phyloP scores from a whole-genome alignment of 2,888 invertebrate genomes.

The Nephrotoma guestfalica region DNA sequence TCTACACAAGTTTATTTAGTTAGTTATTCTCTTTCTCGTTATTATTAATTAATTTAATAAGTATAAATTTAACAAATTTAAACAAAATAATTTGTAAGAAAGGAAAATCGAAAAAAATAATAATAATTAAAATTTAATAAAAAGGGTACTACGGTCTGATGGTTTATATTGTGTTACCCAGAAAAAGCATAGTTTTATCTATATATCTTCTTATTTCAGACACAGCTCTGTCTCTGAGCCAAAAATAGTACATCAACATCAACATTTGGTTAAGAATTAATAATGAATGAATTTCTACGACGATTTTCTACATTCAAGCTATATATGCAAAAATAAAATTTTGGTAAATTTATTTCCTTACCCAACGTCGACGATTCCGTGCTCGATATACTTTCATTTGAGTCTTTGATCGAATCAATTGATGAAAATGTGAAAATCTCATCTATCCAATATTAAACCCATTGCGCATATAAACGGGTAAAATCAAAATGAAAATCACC shows the following conservation, averaged over 20 bases:
- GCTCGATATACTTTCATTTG: slow-evolving; percentile 8
- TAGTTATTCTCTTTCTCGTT: slow-evolving; percentile 14
- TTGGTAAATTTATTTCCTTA: slow-evolving; percentile 5
- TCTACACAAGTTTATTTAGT: slow-evolving; percentile 34
- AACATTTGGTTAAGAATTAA: not conserved
- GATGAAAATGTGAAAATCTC: not conserved
- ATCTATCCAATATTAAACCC: not conserved
- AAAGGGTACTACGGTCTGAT: not conserved
- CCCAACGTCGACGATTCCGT: slow-evolving; percentile 10
- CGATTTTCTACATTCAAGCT: not conserved
- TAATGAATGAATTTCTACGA: not conserved
- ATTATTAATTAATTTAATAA: not conserved
- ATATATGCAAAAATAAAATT: not conserved
- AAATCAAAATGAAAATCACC: not conserved
- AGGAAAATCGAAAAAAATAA: not conserved
- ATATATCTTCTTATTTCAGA: not conserved
- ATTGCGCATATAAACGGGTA: not conserved
- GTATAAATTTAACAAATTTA: slow-evolving; percentile 4
- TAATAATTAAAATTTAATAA: not conserved
- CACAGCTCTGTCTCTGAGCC: not conserved
- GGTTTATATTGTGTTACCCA: not conserved
- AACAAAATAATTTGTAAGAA: not conserved
- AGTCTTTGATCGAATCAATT: slow-evolving; percentile 4
- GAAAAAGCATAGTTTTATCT: not conserved
- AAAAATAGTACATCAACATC: not conserved